Percentiles rank a stretch among this genome's conserved stretches.
Conservation (phyloP, 1,140 invertebrate genomes). For the Augochlora pura region DNA sequence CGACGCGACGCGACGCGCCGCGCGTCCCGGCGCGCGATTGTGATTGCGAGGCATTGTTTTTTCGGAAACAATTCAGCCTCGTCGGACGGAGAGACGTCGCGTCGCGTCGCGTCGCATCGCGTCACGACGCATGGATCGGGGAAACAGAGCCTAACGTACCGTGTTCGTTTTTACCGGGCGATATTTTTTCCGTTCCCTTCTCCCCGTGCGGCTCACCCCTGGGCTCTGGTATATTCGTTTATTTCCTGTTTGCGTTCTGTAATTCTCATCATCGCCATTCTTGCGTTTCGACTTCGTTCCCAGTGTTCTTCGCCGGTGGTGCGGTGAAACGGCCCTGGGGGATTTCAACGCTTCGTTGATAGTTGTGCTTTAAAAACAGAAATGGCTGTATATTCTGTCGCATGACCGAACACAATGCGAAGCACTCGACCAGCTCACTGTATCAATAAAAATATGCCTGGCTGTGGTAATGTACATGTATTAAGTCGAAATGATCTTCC, state of each 20-base stretch:
- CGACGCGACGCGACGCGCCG: not conserved
- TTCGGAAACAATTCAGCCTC: constrained; percentile 26
- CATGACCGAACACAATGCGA: not conserved
- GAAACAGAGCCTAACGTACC: constrained; percentile 23
- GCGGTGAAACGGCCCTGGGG: constrained; percentile 1
- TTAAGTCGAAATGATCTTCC: too few species aligned
- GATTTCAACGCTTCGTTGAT: constrained; percentile 6
- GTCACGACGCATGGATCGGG: constrained; percentile 13
- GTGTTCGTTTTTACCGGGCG: constrained; percentile 22
- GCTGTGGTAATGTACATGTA: not conserved
- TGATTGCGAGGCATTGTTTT: constrained; percentile 38
- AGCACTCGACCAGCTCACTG: not conserved
- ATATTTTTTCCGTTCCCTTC: not conserved
- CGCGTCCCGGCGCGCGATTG: constrained; percentile 27
- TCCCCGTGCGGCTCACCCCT: not conserved
- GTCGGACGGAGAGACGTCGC: constrained; percentile 28
- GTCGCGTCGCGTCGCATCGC: too few species aligned
- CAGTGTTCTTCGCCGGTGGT: constrained; percentile 17
- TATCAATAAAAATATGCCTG: not conserved
- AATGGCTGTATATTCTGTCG: not conserved
- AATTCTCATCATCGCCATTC: constrained; percentile 32
- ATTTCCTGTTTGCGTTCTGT: constrained; percentile 18
- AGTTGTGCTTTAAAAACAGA: not conserved
- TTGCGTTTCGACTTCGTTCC: not conserved
- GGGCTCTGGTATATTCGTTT: constrained; percentile 1